These are phyloP conservation scores for Alouatta palliata DNA, from an alignment of 2,113 vertebrate genomes.

Conservation along the genomic window DNA sequence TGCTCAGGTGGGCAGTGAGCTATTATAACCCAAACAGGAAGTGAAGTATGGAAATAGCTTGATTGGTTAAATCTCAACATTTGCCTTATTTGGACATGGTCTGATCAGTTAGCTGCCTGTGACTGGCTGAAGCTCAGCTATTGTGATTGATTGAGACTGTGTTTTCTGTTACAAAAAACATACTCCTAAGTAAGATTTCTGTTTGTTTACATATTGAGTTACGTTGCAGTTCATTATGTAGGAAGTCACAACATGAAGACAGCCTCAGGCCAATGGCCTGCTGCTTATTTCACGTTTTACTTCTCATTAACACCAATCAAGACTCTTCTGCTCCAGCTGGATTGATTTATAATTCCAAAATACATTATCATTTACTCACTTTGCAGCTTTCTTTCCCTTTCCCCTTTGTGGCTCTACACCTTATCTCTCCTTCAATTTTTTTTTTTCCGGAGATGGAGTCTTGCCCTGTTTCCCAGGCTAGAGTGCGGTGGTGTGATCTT, in stretches of 20 bases:
- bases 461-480: no score
- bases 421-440: neutral
- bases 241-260: neutral
- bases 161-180: neutral
- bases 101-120: neutral
- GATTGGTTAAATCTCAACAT: neutral
- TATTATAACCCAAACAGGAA: neutral
- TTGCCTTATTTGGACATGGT: neutral
- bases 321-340: neutral
- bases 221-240: neutral
- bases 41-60: fast-evolving
- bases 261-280: neutral
- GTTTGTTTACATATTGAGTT: neutral
- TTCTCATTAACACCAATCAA: neutral
- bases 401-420: neutral
- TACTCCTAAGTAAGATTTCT: neutral
- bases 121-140: neutral
- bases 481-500: no score
- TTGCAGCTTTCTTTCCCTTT: neutral
- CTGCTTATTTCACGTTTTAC: neutral
- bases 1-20: neutral
- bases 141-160: neutral
- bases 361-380: neutral
- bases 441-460: no score
- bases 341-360: neutral